phyloP scores from a whole-genome alignment of 2,888 invertebrate genomes.

The Lymantria monacha region DNA sequence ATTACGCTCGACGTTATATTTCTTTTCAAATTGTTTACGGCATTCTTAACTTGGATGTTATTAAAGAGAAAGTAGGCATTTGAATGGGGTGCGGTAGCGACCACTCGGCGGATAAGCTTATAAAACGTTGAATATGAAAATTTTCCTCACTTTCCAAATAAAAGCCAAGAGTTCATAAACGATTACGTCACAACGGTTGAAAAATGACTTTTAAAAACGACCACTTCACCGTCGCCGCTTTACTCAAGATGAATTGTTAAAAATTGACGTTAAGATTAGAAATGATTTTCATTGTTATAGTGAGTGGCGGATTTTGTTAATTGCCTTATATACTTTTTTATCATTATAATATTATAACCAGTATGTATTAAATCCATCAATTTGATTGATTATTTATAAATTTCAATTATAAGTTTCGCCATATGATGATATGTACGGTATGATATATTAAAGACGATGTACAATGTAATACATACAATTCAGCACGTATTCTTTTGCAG shows the following conservation, averaged over 20 bases:
- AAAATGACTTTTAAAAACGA: slow-evolving; percentile 70
- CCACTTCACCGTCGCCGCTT: slow-evolving; percentile 48
- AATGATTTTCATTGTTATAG: slow-evolving; percentile 35
- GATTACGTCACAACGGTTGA: slow-evolving; percentile 74
- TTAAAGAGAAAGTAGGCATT: slow-evolving; percentile 8
- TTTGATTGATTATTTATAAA: no score
- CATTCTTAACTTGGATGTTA: slow-evolving; percentile 1
- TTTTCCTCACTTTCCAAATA: slow-evolving; percentile 63
- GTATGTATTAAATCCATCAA: no score
- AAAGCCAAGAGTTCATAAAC: slow-evolving; percentile 70
- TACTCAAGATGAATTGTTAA: slow-evolving; percentile 66
- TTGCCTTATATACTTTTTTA: neutral
- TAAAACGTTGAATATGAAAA: slow-evolving; percentile 68
- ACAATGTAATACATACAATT: no score
- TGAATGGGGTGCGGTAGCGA: slow-evolving; percentile 13
- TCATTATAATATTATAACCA: neutral
- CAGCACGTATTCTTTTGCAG: no score
- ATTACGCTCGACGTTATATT: neutral
- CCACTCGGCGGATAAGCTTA: slow-evolving; percentile 44
- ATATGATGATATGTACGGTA: no score
- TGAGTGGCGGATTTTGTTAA: neutral
- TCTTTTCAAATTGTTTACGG: slow-evolving; percentile 5
- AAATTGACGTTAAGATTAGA: slow-evolving; percentile 58
- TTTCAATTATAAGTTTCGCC: no score
- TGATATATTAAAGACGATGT: no score